Percentiles rank a stretch among this genome's conserved stretches.
These are phyloP conservation scores for Balaenoptera acutorostrata DNA, from an alignment of 2,113 vertebrate species.

Conservation along the genomic window DNA sequence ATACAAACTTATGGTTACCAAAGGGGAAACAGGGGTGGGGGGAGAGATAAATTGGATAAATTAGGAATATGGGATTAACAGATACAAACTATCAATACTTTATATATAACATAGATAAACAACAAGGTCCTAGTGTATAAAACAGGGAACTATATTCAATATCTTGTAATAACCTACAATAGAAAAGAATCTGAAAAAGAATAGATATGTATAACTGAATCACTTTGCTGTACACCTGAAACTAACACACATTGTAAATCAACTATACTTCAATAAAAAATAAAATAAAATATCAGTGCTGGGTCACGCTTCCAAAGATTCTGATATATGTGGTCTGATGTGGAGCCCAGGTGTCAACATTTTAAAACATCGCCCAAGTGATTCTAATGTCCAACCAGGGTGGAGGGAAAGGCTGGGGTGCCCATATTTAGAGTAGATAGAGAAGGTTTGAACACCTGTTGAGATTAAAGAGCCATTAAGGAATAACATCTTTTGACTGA, in stretches of 20 bases:
- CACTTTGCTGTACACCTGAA: background rate
- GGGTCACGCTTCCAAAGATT: background rate
- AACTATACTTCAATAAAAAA: background rate
- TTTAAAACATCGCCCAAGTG: background rate
- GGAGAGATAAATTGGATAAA: background rate
- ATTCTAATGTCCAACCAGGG: background rate
- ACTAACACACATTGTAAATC: background rate
- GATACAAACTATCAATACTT: background rate
- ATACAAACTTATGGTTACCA: background rate
- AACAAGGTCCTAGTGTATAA: background rate
- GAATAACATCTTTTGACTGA: background rate
- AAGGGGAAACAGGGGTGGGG: background rate
- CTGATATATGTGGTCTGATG: background rate
- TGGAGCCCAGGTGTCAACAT: background rate
- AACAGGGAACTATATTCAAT: background rate
- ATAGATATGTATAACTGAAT: background rate
- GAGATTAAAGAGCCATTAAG: background rate
- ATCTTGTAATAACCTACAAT: background rate
- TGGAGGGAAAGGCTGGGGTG: background rate
- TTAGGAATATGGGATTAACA: background rate
- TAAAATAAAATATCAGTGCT: background rate
- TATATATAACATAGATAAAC: background rate
- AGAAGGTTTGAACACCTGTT: background rate
- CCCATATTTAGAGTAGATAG: background rate
- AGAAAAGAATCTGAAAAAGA: background rate